A percentile compares a stretch with the other conserved stretches of the same genome.
Evolutionary conservation across 2,888 invertebrate genomes (phyloP).

Genomic region (Rhagophthalmus giganteus): DNA sequence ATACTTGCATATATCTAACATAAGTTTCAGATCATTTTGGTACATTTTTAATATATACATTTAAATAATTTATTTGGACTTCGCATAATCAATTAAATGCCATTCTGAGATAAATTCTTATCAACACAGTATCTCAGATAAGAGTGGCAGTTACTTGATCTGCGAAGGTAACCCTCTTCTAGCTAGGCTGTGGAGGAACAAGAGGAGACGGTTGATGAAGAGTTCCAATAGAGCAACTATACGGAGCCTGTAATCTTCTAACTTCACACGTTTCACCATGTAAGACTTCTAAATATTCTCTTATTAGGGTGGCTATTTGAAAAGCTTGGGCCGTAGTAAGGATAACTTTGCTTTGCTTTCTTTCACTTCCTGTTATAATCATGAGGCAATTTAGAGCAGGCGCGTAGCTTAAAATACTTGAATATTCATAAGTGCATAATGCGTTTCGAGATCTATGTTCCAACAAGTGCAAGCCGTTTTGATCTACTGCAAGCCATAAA

Average conservation of each 20-base stretch:
- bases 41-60: slow-evolving; percentile 14
- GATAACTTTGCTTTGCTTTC: slow-evolving; percentile 89
- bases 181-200: slow-evolving; percentile 64
- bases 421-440: slow-evolving; percentile 89
- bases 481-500: slow-evolving; percentile 91
- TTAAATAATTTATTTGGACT: slow-evolving; percentile 2
- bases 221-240: slow-evolving; percentile 57
- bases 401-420: slow-evolving; percentile 85
- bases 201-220: slow-evolving; percentile 58
- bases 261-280: slow-evolving; percentile 45
- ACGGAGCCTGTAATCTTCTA: slow-evolving; percentile 44
- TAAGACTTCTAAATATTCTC: slow-evolving; percentile 78
- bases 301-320: slow-evolving; percentile 89
- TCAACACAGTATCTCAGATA: slow-evolving; percentile 12
- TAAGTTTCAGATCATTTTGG: slow-evolving; percentile 22
- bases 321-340: slow-evolving; percentile 90
- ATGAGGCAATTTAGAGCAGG: slow-evolving; percentile 90
- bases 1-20: slow-evolving; percentile 19
- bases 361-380: slow-evolving; percentile 88
- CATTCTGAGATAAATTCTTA: slow-evolving; percentile 5
- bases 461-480: slow-evolving; percentile 85
- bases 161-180: slow-evolving; percentile 58
- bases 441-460: slow-evolving; percentile 87
- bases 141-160: slow-evolving; percentile 51
- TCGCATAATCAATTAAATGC: slow-evolving; percentile 18